A percentile compares a stretch with the other conserved stretches of the same genome.
Conservation (phyloP, 2,113 vertebrate genomes). For the Gnathonemus longibarbis region DNA sequence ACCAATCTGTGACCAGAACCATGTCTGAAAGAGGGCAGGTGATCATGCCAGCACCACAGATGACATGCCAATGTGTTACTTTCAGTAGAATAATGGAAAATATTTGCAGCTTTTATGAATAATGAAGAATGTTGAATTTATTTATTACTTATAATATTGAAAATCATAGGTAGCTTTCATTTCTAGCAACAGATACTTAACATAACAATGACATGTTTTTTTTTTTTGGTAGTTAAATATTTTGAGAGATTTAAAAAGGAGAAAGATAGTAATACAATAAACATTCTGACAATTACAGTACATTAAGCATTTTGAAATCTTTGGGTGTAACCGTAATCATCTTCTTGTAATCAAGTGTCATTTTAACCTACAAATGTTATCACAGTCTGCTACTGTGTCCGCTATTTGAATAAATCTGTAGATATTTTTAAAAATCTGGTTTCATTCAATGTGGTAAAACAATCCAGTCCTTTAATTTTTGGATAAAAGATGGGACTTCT, state of each 20-base stretch:
- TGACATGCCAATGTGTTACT: neutral
- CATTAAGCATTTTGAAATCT: neutral
- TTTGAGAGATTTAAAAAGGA: neutral
- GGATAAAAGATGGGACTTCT: neutral
- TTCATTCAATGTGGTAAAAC: neutral
- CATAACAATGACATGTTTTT: neutral
- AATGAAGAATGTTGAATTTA: neutral
- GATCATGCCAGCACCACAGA: neutral
- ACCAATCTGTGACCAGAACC: neutral
- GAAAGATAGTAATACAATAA: neutral
- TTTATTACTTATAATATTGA: neutral
- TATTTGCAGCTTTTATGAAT: neutral
- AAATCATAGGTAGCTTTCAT: neutral
- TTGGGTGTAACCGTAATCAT: neutral
- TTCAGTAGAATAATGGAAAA: neutral
- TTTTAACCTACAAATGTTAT: neutral
- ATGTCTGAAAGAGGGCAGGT: neutral
- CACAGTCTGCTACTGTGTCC: neutral
- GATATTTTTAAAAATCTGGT: neutral
- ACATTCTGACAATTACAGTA: neutral
- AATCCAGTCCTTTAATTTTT: neutral
- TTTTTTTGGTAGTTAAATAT: neutral
- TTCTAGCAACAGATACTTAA: neutral
- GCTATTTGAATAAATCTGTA: neutral
- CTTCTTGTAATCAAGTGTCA: neutral